A percentile compares a stretch with the other conserved stretches of the same genome.
phyloP scores from a whole-genome alignment of 2,797 vertebrate species.

The Pseudopleuronectes americanus region DNA sequence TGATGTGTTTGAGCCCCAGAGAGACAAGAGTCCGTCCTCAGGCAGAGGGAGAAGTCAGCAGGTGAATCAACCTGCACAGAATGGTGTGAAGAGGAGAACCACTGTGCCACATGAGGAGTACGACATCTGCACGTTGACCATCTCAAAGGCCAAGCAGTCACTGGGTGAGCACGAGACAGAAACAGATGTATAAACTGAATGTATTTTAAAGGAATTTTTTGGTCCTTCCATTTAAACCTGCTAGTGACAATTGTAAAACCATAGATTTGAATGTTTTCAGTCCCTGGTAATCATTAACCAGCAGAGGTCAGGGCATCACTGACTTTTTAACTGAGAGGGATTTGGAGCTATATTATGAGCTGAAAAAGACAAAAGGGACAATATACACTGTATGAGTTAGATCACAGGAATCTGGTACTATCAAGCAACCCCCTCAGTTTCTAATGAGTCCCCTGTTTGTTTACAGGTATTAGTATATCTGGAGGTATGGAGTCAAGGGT shows the following conservation, averaged over 20 bases:
- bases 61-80: conserved; percentile 65
- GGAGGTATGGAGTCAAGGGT: conserved; percentile 94
- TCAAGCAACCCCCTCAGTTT: no score
- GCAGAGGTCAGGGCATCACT: conserved; percentile 65
- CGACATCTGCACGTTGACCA: conserved; percentile 84
- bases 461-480: conserved; percentile 94
- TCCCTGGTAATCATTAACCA: conserved; percentile 37
- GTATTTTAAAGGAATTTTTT: not conserved
- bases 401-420: no score
- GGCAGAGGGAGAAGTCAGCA: conserved; percentile 48
- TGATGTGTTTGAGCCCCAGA: conserved; percentile 65
- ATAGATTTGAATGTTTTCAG: not conserved
- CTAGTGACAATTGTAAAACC: not conserved
- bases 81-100: conserved; percentile 55
- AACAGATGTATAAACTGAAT: not conserved
- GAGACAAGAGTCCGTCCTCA: conserved; percentile 46
- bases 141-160: conserved; percentile 93
- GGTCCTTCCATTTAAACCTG: not conserved
- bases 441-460: conserved; percentile 7
- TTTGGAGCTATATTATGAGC: conserved; percentile 1
- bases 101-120: conserved; percentile 71
- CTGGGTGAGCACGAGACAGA: conserved; percentile 85
- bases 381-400: not conserved
- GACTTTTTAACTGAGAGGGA: conserved; percentile 23
- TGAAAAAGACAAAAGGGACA: conserved; percentile 8